These are phyloP conservation scores for Dasyprocta punctata DNA, from an alignment of 2,113 vertebrate genomes.

Conservation along the genomic window DNA sequence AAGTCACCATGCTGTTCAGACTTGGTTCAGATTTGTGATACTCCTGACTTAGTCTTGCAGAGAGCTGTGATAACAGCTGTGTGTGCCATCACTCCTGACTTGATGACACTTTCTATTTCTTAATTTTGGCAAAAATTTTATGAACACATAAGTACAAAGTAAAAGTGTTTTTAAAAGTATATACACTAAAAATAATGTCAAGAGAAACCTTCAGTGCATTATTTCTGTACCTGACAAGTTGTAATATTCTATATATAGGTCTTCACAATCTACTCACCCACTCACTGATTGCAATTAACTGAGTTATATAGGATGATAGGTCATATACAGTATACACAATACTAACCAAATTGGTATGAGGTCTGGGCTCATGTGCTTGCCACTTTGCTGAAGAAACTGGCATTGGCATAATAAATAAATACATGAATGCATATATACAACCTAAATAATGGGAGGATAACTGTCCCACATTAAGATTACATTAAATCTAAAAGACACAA, in stretches of 20 bases:
- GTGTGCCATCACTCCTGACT: background rate
- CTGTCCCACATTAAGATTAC: background rate
- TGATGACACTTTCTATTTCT: background rate
- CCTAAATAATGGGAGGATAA: background rate
- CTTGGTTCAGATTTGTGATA: background rate
- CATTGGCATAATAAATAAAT: background rate
- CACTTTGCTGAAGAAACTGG: background rate
- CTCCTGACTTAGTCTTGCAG: background rate
- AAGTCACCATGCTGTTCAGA: background rate
- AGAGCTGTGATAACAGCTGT: background rate
- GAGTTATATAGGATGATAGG: background rate
- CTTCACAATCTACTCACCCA: background rate
- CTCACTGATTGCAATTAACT: background rate
- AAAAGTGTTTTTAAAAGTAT: background rate
- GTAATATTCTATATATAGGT: background rate
- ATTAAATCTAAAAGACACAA: background rate
- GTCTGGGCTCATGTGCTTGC: background rate
- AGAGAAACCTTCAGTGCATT: background rate
- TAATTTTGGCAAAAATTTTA: background rate
- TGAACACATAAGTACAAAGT: background rate
- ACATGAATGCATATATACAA: background rate
- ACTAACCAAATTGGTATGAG: background rate
- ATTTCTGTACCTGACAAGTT: background rate
- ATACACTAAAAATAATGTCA: background rate
- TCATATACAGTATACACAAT: background rate